phyloP scores from a whole-genome alignment of 2,113 vertebrate genomes.

The Callospermophilus lateralis region DNA sequence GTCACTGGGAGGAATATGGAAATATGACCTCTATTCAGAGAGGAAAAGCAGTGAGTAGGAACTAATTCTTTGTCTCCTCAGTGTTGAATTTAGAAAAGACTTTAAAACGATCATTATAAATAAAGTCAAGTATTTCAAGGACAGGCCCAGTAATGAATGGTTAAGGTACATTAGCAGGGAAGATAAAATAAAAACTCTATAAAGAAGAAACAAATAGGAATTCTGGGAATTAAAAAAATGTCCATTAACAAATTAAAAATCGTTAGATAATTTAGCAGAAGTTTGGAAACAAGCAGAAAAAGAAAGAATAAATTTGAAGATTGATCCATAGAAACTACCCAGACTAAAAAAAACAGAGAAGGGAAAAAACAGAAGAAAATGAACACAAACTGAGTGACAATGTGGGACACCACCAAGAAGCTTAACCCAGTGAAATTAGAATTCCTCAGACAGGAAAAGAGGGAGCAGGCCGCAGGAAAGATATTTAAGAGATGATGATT shows the following conservation, averaged over 20 bases:
- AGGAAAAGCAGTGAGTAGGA: not conserved
- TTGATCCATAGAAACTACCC: not conserved
- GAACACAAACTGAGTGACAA: not conserved
- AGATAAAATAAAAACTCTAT: not conserved
- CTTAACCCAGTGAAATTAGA: not conserved
- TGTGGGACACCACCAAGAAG: not conserved
- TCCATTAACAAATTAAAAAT: not conserved
- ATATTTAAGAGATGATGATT: not conserved
- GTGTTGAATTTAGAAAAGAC: not conserved
- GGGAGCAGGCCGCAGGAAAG: not conserved
- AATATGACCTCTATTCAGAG: not conserved
- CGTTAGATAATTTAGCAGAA: not conserved
- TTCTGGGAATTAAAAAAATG: not conserved
- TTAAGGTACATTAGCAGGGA: not conserved
- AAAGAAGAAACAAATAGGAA: not conserved
- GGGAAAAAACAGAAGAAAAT: not conserved
- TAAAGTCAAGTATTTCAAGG: not conserved
- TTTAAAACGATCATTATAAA: not conserved
- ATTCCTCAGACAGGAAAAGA: not conserved
- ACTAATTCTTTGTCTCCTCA: not conserved
- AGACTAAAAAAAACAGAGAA: not conserved
- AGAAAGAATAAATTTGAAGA: not conserved
- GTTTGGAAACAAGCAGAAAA: not conserved
- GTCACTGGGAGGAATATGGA: not conserved
- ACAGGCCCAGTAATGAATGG: not conserved